Evolutionary conservation across 2,888 invertebrate genomes (phyloP).

Genomic region (Vanessa cardui): DNA sequence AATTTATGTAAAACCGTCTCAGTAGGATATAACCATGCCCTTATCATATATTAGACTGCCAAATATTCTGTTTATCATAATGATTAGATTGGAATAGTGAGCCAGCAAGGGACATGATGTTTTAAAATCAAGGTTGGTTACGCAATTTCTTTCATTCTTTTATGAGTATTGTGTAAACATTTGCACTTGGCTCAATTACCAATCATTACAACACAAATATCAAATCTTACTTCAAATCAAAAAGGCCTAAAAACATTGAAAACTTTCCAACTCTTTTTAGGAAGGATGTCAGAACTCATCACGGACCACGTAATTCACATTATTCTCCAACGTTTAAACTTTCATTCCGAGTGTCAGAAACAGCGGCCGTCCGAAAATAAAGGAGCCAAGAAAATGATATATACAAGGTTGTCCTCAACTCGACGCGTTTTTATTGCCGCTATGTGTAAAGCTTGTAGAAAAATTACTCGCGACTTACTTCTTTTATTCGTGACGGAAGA

Average conservation of each 20-base stretch:
- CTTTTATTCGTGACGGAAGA: slow-evolving; percentile 49
- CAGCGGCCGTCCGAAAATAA: slow-evolving; percentile 53
- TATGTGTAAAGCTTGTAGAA: slow-evolving; percentile 77
- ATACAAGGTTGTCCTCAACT: slow-evolving; percentile 61
- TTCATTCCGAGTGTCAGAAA: slow-evolving; percentile 68
- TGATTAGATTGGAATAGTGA: no score
- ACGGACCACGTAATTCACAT: slow-evolving; percentile 55
- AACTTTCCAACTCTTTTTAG: slow-evolving; percentile 5
- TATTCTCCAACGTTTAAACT: slow-evolving; percentile 74
- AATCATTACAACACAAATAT: background rate
- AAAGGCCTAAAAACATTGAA: background rate
- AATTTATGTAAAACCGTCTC: no score
- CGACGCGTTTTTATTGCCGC: slow-evolving; percentile 74
- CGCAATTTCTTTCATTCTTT: no score
- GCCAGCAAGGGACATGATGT: no score
- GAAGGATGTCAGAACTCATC: slow-evolving; percentile 32
- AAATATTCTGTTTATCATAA: no score
- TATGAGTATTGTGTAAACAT: no score
- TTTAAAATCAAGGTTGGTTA: no score
- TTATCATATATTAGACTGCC: no score
- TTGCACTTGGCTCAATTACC: no score
- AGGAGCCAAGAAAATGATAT: slow-evolving; percentile 61
- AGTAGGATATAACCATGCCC: no score
- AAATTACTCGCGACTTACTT: slow-evolving; percentile 71
- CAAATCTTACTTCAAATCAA: background rate